phyloP scores from a whole-genome alignment of 2,888 invertebrate species.

The Pogonocherus hispidulus region DNA sequence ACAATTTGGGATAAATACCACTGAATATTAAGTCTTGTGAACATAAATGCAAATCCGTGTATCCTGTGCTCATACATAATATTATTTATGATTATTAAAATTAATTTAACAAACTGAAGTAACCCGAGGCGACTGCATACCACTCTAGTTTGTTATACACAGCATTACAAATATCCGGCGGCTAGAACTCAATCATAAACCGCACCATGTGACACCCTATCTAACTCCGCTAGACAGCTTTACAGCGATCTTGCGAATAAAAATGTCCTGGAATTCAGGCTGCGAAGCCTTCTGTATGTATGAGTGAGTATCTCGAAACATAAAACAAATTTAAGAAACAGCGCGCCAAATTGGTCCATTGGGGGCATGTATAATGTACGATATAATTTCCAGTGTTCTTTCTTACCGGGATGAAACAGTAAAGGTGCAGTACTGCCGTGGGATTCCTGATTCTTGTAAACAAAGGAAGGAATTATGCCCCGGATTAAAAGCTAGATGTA shows the following conservation, averaged over 20 bases:
- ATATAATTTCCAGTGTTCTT: constrained; percentile 46
- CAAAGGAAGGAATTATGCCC: not conserved
- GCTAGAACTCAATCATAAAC: constrained; percentile 45
- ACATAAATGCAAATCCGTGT: constrained; percentile 19
- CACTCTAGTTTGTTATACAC: constrained; percentile 20
- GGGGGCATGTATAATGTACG: constrained; percentile 49
- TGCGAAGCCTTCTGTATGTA: constrained; percentile 45
- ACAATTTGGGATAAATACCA: not conserved
- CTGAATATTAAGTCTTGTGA: not conserved
- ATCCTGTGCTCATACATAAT: not conserved
- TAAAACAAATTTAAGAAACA: constrained; percentile 53
- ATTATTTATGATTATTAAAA: constrained; percentile 28
- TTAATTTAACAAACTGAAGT: constrained; percentile 19
- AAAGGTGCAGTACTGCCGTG: constrained; percentile 29
- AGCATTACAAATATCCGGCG: constrained; percentile 17
- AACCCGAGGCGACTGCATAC: constrained; percentile 2
- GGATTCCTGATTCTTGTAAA: constrained; percentile 8
- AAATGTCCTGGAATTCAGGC: constrained; percentile 29
- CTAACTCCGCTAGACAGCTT: constrained; percentile 52
- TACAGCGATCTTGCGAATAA: constrained; percentile 49
- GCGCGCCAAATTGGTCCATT: constrained; percentile 46
- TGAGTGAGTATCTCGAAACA: constrained; percentile 44
- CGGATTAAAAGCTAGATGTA: too few relatives aligned
- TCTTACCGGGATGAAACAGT: constrained; percentile 46
- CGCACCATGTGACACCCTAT: constrained; percentile 50